phyloP scores from a whole-genome alignment of 2,113 vertebrate genomes.

The Myanophis thanlyinensis region DNA sequence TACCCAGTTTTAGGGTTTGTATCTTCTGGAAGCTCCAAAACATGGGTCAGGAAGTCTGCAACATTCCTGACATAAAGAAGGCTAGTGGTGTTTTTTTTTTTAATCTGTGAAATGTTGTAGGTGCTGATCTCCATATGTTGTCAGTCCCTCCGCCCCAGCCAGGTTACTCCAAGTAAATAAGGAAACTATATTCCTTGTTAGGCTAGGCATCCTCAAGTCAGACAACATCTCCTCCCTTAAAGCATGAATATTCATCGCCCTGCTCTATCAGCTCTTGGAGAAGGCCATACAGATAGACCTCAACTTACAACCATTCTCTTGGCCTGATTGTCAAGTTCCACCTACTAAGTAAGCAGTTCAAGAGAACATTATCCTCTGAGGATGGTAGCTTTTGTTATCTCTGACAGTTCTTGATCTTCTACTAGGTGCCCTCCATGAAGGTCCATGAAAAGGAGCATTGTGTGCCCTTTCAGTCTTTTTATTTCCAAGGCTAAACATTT shows the following conservation, averaged over 20 bases:
- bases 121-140: background rate
- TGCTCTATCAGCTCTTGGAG: background rate
- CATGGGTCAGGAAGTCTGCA: background rate
- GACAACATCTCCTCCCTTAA: background rate
- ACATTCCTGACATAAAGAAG: background rate
- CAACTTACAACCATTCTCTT: background rate
- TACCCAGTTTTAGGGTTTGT: background rate
- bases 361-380: background rate
- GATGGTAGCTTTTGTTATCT: background rate
- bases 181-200: background rate
- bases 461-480: background rate
- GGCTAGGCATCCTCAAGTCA: background rate
- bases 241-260: slow-evolving; percentile 28
- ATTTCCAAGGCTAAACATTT: background rate
- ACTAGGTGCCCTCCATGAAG: background rate
- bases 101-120: background rate
- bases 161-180: background rate
- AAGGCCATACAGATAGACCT: background rate
- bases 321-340: background rate
- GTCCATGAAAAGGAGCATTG: background rate
- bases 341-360: background rate
- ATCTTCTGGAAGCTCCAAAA: background rate
- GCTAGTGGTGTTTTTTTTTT: background rate
- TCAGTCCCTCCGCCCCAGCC: background rate
- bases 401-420: background rate